phyloP scores from a whole-genome alignment of 1,140 invertebrate species.

The Dinothrombium tinctorium region DNA sequence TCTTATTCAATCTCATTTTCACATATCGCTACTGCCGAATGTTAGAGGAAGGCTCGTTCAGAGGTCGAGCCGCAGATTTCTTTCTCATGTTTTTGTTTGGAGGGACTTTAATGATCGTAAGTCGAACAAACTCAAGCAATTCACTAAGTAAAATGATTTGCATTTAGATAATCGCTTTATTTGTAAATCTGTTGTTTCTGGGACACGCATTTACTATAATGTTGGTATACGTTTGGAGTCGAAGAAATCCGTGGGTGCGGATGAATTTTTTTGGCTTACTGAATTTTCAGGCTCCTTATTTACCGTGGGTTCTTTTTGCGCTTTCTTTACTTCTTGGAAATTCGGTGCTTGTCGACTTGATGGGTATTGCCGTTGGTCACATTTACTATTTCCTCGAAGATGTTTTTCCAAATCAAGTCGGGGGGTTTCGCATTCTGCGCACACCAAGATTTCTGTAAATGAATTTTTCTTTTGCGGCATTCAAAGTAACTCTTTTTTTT shows the following conservation, averaged over 20 bases:
- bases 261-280: conserved; percentile 98
- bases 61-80: conserved; percentile 87
- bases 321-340: conserved; percentile 91
- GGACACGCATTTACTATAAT: conserved; percentile 98
- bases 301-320: conserved; percentile 90
- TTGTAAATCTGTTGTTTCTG: conserved; percentile 89
- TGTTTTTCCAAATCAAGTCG: conserved; percentile 75
- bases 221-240: conserved; percentile 97
- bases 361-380: conserved; percentile 94
- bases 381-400: conserved; percentile 97
- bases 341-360: conserved; percentile 82
- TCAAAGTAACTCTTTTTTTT: too few relatives aligned
- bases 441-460: conserved; percentile 79
- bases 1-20: conserved; percentile 98
- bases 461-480: too few relatives aligned
- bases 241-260: conserved; percentile 78
- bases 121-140: too few relatives aligned
- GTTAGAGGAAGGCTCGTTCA: conserved; percentile 93
- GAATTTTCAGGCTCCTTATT: conserved; percentile 92
- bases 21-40: conserved; percentile 96
- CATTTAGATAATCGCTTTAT: conserved; percentile 68
- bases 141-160: too few relatives aligned
- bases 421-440: conserved; percentile 70
- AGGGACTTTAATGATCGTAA: conserved; percentile 36
- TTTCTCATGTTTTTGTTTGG: conserved; percentile 98